phyloP scores from a whole-genome alignment of 2,797 vertebrate genomes.

The Parambassis ranga region DNA sequence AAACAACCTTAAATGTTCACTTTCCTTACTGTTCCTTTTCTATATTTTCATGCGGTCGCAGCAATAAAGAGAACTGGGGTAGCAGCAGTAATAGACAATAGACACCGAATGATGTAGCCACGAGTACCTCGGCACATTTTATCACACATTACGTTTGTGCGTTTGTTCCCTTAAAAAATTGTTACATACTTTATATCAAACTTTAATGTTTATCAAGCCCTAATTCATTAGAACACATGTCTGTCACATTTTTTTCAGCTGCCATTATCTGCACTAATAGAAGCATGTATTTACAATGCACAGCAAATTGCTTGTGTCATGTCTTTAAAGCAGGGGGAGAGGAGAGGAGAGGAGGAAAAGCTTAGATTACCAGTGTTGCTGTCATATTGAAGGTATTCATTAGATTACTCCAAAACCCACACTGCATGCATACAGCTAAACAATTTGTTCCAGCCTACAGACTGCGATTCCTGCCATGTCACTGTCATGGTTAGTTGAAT shows the following conservation, averaged over 20 bases:
- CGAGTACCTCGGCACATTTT: too few species aligned
- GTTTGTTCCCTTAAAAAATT: background rate
- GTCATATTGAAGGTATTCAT: conserved; percentile 22
- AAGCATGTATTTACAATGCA: background rate
- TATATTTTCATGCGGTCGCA: too few species aligned
- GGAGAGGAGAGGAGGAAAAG: background rate
- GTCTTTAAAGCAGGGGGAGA: background rate
- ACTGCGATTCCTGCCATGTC: conserved; percentile 31
- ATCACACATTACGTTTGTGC: too few species aligned
- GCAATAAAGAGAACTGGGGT: too few species aligned
- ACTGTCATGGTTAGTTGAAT: conserved; percentile 23
- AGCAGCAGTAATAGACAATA: too few species aligned
- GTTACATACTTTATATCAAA: too few species aligned
- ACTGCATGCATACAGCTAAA: conserved; percentile 2
- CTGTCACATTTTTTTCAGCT: too few species aligned
- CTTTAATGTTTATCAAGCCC: too few species aligned
- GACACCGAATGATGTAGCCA: too few species aligned
- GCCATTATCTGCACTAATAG: background rate
- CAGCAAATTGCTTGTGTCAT: background rate
- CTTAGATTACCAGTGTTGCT: background rate
- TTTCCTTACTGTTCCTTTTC: too few species aligned
- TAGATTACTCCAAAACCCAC: conserved; percentile 16
- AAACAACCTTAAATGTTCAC: too few species aligned
- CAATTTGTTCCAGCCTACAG: conserved; percentile 17
- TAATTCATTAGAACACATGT: too few species aligned